These are phyloP conservation scores for Dascyllus trimaculatus DNA, from an alignment of 2,113 vertebrate species.

Conservation along the genomic window DNA sequence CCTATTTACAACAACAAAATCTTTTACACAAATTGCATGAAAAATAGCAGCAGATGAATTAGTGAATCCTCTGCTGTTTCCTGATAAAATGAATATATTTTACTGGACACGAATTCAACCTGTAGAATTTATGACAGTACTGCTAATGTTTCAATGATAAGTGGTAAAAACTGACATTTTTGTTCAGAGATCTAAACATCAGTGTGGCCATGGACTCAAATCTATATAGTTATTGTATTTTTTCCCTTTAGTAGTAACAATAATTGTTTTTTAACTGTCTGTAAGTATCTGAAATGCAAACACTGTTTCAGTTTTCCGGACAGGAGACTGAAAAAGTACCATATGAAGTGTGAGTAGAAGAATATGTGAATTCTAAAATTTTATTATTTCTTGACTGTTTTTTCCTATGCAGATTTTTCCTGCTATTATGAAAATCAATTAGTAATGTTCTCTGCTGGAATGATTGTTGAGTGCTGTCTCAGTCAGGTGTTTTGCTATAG, in stretches of 20 bases:
- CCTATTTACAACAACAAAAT: neutral
- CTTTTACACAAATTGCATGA: neutral
- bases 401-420: too few species aligned
- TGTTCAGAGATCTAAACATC: neutral
- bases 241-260: neutral
- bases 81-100: neutral
- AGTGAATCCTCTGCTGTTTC: neutral
- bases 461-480: neutral
- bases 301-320: neutral
- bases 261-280: neutral
- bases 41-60: neutral
- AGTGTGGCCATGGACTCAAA: neutral
- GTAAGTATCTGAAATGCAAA: neutral
- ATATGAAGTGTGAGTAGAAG: neutral
- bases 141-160: too few species aligned
- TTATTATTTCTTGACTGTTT: too few species aligned
- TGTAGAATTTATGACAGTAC: neutral
- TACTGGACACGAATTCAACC: neutral
- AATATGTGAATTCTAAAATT: neutral
- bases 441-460: neutral
- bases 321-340: neutral
- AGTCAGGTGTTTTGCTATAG: conserved; percentile 1
- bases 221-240: too few species aligned
- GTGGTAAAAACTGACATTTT: neutral
- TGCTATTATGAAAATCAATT: neutral